Conservation (phyloP, 2,888 invertebrate species). For the Erynnis tages region DNA sequence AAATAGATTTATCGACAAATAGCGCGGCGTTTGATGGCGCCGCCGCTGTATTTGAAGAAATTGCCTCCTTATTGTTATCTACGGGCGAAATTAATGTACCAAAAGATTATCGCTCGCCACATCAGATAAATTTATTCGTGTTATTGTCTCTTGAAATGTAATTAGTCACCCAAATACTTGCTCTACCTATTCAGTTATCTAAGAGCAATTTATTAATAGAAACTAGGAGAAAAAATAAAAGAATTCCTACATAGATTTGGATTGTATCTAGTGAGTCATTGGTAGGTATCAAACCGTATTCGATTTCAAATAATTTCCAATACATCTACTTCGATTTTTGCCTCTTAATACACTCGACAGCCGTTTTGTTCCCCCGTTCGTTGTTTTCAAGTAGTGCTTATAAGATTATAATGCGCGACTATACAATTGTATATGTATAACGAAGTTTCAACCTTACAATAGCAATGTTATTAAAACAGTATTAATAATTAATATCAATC, state of each 20-base stretch:
- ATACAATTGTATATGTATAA: too few species aligned
- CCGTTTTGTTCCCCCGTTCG: too few species aligned
- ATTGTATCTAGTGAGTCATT: too few species aligned
- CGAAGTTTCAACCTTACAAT: too few species aligned
- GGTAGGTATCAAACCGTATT: too few species aligned
- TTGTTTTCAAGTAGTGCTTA: too few species aligned
- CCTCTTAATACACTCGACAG: too few species aligned
- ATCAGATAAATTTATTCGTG: constrained; percentile 21
- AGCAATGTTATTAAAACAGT: constrained; percentile 11
- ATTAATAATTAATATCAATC: constrained; percentile 22
- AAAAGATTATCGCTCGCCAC: constrained; percentile 14
- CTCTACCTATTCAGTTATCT: neutral
- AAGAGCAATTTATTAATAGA: neutral
- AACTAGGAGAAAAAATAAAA: too few species aligned
- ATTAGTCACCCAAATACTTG: constrained; percentile 26
- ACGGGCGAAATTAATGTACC: constrained; percentile 22
- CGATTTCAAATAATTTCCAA: too few species aligned
- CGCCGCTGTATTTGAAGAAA: constrained; percentile 34
- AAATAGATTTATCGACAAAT: constrained; percentile 50
- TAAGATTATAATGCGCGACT: neutral
- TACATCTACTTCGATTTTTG: too few species aligned
- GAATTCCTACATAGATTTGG: too few species aligned
- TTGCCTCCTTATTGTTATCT: constrained; percentile 27
- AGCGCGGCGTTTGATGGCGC: constrained; percentile 42
- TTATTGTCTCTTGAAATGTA: constrained; percentile 23